phyloP scores from a whole-genome alignment of 2,797 vertebrate genomes.

The Triplophysa yarkandensis region DNA sequence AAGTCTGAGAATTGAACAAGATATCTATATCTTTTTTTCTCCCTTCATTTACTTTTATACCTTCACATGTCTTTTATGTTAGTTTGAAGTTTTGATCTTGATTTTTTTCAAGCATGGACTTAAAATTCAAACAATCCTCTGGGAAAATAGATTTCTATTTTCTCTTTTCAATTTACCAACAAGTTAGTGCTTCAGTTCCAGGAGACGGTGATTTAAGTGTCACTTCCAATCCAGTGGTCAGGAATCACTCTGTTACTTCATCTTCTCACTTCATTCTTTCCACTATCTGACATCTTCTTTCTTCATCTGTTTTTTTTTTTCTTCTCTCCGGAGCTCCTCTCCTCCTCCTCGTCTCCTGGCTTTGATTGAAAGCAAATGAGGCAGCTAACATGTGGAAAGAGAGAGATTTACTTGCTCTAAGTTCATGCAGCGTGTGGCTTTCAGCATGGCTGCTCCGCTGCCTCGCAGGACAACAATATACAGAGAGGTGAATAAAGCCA shows the following conservation, averaged over 20 bases:
- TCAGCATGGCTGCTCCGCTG: constrained; percentile 85
- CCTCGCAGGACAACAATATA: constrained; percentile 86
- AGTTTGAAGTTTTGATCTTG: background rate
- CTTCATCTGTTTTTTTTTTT: background rate
- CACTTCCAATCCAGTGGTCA: constrained; percentile 74
- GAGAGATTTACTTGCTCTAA: constrained; percentile 99
- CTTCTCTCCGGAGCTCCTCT: too few species aligned
- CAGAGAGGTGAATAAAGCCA: constrained; percentile 71
- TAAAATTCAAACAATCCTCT: constrained; percentile 55
- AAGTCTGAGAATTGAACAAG: too few species aligned
- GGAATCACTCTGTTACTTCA: constrained; percentile 49
- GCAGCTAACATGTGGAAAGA: constrained; percentile 97
- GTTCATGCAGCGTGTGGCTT: constrained; percentile 84
- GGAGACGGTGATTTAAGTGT: constrained; percentile 73
- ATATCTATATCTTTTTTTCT: too few species aligned
- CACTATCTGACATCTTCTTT: background rate
- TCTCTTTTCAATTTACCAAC: constrained; percentile 65
- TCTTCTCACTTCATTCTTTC: constrained; percentile 51
- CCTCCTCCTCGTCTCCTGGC: constrained; percentile 69
- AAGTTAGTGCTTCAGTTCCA: constrained; percentile 62
- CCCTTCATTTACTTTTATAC: too few species aligned
- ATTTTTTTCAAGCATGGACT: constrained; percentile 1
- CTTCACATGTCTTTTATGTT: too few species aligned
- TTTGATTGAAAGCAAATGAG: constrained; percentile 98
- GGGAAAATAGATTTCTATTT: constrained; percentile 27